Percentiles rank a stretch among this genome's conserved stretches.
Conservation (phyloP, 23 tunicate genomes). For the Botrylloides violaceus region DNA sequence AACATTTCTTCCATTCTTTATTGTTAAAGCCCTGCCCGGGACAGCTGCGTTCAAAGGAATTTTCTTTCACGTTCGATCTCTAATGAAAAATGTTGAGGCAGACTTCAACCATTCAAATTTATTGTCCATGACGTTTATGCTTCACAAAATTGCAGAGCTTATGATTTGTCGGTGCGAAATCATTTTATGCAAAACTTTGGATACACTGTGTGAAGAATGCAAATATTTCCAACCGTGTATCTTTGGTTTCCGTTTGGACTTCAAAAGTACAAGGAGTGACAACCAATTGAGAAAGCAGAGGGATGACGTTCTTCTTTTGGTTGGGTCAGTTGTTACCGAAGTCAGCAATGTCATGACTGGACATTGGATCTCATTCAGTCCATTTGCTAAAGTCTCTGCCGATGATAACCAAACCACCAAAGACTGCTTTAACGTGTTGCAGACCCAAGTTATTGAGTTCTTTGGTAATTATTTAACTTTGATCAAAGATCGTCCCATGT, state of each 20-base stretch:
- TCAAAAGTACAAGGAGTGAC: not conserved
- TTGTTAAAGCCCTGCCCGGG: not conserved
- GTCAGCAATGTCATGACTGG: not conserved
- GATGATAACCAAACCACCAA: not conserved
- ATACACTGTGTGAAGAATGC: not conserved
- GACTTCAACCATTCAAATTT: not conserved
- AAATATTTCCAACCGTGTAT: not conserved
- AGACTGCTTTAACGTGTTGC: not conserved
- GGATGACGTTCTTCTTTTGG: not conserved
- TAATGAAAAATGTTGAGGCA: not conserved
- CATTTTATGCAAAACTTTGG: not conserved
- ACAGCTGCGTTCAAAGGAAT: slow-evolving; percentile 4
- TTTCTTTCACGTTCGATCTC: not conserved
- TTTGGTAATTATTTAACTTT: not conserved
- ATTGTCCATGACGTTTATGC: not conserved
- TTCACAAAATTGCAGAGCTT: not conserved
- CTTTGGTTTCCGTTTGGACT: not conserved
- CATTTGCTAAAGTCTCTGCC: not conserved
- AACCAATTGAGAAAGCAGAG: not conserved
- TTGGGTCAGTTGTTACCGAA: not conserved
- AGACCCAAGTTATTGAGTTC: not conserved
- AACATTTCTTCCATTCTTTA: slow-evolving; percentile 20
- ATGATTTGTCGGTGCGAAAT: not conserved
- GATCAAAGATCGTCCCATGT: not conserved
- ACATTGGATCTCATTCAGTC: not conserved